These are phyloP conservation scores for Matsumurasca onukii DNA, from an alignment of 1,140 invertebrate genomes.

Conservation along the genomic window DNA sequence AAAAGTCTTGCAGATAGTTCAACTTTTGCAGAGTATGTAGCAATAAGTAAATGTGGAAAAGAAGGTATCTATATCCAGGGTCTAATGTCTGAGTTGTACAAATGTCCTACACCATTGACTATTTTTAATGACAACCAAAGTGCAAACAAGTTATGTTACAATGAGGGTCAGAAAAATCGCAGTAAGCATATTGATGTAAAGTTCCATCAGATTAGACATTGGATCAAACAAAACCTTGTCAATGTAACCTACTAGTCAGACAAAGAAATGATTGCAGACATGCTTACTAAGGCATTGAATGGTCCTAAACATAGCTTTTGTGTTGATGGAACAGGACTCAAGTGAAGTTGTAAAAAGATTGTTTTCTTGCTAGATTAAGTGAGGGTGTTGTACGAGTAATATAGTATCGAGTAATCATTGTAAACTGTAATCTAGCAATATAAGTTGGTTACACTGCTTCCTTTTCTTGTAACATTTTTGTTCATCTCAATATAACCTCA, in stretches of 20 bases:
- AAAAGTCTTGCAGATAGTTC: background rate
- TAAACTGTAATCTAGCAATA: too few relatives aligned
- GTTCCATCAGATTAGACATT: background rate
- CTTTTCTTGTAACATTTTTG: too few relatives aligned
- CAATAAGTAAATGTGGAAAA: background rate
- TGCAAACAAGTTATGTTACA: background rate
- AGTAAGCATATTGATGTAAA: constrained; percentile 7
- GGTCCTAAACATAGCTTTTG: background rate
- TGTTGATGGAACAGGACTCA: background rate
- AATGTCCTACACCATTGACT: background rate
- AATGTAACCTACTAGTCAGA: background rate
- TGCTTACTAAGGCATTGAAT: background rate
- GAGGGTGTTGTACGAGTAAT: background rate
- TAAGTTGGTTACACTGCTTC: too few relatives aligned
- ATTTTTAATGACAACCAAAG: constrained; percentile 9
- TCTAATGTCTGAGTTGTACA: background rate
- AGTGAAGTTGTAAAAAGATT: background rate
- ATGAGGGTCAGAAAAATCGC: background rate
- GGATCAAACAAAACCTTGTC: background rate
- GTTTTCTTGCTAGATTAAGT: background rate
- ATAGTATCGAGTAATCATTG: too few relatives aligned
- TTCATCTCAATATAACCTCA: too few relatives aligned
- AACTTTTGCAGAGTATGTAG: constrained; percentile 5
- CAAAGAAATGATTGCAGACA: background rate
- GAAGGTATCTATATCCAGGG: background rate